Evolutionary conservation across 2,113 vertebrate genomes (phyloP).

Genomic region (Lucifuga dentata): DNA sequence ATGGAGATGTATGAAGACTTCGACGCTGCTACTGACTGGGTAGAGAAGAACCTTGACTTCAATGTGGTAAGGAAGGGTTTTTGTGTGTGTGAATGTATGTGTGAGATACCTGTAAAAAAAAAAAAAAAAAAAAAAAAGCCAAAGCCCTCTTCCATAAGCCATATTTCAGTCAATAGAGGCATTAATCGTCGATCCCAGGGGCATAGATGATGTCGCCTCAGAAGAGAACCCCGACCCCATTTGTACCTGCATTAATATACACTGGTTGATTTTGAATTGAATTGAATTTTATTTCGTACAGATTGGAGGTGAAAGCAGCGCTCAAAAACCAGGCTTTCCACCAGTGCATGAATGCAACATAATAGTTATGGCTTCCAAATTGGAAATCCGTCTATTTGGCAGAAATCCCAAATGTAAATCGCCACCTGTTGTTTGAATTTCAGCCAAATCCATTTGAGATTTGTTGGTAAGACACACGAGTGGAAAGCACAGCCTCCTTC

Average conservation of each 20-base stretch:
- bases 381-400: too few species aligned
- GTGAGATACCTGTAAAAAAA: too few species aligned
- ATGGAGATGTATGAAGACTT: conserved; percentile 98
- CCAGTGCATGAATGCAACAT: background rate
- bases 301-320: too few species aligned
- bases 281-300: too few species aligned
- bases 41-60: conserved; percentile 95
- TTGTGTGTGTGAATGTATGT: conserved; percentile 2
- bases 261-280: background rate
- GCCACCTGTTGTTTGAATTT: too few species aligned
- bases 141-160: background rate
- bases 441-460: too few species aligned
- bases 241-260: background rate
- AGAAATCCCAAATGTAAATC: too few species aligned
- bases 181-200: background rate
- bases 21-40: conserved; percentile 92
- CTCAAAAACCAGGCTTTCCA: too few species aligned
- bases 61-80: conserved; percentile 88
- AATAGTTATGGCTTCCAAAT: too few species aligned
- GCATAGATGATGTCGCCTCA: background rate
- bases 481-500: too few species aligned
- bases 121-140: too few species aligned
- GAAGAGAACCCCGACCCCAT: background rate
- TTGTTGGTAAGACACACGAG: too few species aligned
- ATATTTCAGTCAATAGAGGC: conserved; percentile 1